These are phyloP conservation scores for Rhinophrynus dorsalis DNA, from an alignment of 2,797 vertebrate genomes.

Conservation along the genomic window DNA sequence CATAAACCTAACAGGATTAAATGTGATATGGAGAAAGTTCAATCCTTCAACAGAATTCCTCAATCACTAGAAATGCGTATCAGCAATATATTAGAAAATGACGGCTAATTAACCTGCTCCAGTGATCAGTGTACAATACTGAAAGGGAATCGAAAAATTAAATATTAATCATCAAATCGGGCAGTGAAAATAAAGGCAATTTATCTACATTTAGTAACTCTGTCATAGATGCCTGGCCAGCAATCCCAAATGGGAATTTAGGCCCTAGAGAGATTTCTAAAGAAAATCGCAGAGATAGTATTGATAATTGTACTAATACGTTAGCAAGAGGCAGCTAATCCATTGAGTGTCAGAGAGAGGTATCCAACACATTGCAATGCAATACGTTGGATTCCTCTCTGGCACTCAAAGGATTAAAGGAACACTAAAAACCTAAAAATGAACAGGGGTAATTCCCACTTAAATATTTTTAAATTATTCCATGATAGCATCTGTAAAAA, in stretches of 20 bases:
- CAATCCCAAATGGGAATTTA: neutral
- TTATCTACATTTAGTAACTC: slow-evolving; percentile 32
- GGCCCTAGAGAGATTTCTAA: neutral
- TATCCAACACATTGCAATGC: too few relatives aligned
- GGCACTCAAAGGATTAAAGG: too few relatives aligned
- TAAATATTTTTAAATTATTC: too few relatives aligned
- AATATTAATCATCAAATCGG: slow-evolving; percentile 34
- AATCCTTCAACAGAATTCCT: neutral
- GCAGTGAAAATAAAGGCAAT: slow-evolving; percentile 28
- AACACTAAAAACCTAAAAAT: too few relatives aligned
- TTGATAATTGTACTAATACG: neutral
- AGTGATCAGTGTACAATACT: slow-evolving; percentile 18
- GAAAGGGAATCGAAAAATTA: slow-evolving; percentile 33
- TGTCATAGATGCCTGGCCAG: slow-evolving; percentile 20
- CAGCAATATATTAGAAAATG: slow-evolving; percentile 20
- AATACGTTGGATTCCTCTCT: too few relatives aligned
- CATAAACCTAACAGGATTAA: slow-evolving; percentile 7
- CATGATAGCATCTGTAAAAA: too few relatives aligned
- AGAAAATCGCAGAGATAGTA: slow-evolving; percentile 10
- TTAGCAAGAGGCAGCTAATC: too few relatives aligned
- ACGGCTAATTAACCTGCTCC: slow-evolving; percentile 30
- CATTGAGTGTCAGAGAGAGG: too few relatives aligned
- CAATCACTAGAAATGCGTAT: neutral
- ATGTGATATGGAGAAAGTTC: neutral
- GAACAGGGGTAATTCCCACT: too few relatives aligned